Evolutionary conservation across 1,140 invertebrate species (phyloP).

Genomic region (Drosophila watanabei): DNA sequence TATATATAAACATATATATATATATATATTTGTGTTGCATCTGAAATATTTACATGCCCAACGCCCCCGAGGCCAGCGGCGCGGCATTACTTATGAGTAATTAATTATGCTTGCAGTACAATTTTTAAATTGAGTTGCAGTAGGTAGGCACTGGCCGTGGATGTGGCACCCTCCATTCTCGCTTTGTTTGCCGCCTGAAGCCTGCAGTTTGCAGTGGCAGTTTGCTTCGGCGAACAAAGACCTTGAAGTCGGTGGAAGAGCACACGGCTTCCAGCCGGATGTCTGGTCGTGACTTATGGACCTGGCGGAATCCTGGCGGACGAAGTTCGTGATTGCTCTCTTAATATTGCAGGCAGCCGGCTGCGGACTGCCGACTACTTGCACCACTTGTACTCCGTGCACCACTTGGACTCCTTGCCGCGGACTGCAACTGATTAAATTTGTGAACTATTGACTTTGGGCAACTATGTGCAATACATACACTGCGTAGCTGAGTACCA

Average conservation of each 20-base stretch:
- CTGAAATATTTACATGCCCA: constrained; percentile 66
- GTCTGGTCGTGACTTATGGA: constrained; percentile 58
- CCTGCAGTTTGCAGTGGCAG: constrained; percentile 12
- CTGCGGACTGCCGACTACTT: neutral
- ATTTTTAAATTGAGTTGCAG: constrained; percentile 71
- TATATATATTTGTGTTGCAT: constrained; percentile 44
- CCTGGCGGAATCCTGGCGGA: constrained; percentile 24
- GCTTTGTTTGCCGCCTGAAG: constrained; percentile 8
- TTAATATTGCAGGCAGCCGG: constrained; percentile 13
- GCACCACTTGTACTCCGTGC: neutral
- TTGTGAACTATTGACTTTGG: constrained; percentile 21
- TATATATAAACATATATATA: neutral
- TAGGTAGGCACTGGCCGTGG: constrained; percentile 16
- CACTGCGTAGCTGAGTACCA: constrained; percentile 6
- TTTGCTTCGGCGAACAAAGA: constrained; percentile 18
- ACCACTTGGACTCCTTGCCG: neutral
- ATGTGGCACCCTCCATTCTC: neutral
- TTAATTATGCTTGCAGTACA: constrained; percentile 75
- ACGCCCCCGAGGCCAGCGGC: constrained; percentile 46
- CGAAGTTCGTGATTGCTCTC: constrained; percentile 23
- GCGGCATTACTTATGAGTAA: constrained; percentile 74
- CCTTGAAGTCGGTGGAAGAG: constrained; percentile 42
- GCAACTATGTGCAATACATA: constrained; percentile 9
- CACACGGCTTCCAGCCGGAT: constrained; percentile 20
- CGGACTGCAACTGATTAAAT: constrained; percentile 24